Evolutionary conservation across 2,113 vertebrate species (phyloP).

Genomic region (Hippopotamus amphibius): DNA sequence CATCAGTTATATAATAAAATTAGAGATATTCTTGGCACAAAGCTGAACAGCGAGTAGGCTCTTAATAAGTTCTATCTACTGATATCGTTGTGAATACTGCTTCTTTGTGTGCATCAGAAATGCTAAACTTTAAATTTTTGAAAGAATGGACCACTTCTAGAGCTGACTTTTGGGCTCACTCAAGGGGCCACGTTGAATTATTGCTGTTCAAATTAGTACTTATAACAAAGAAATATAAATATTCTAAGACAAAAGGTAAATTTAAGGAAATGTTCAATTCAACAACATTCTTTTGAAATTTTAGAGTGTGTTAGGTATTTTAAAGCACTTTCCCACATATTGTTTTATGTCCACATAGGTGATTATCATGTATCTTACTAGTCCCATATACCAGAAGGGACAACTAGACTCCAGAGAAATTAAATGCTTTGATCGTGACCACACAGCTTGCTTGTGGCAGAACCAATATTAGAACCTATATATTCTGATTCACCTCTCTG

Average conservation of each 20-base stretch:
- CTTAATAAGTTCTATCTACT: neutral
- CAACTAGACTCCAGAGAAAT: conserved; percentile 32
- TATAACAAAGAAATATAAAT: neutral
- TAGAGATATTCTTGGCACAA: neutral
- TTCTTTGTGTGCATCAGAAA: neutral
- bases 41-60: neutral
- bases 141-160: neutral
- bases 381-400: neutral
- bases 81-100: neutral
- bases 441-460: neutral
- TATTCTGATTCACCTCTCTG: conserved; percentile 21
- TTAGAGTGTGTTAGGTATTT: neutral
- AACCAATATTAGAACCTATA: conserved; percentile 24
- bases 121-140: neutral
- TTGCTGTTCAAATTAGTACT: neutral
- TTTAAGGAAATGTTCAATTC: neutral
- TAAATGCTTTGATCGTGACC: neutral
- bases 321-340: neutral
- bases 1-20: neutral
- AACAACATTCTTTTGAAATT: neutral
- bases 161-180: neutral
- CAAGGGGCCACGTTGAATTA: neutral
- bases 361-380: neutral
- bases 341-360: neutral
- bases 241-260: neutral